Percentiles rank a stretch among this genome's conserved stretches.
phyloP scores from a whole-genome alignment of 2,113 vertebrate species.

The Danionella cerebrum region DNA sequence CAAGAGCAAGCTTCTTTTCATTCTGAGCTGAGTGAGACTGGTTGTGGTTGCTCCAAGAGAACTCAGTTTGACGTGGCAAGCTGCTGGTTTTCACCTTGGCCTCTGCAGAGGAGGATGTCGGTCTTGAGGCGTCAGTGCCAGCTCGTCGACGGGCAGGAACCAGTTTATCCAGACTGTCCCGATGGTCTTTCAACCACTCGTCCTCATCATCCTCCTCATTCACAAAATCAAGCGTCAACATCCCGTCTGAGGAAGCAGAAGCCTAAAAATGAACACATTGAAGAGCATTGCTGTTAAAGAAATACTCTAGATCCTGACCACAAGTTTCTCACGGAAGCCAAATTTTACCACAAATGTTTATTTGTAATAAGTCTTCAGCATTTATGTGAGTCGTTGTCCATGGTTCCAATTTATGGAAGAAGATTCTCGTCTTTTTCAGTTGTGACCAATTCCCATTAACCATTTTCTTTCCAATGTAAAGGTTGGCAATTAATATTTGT shows the following conservation, averaged over 20 bases:
- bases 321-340: too few relatives aligned
- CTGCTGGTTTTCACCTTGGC: constrained; percentile 57
- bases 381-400: too few relatives aligned
- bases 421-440: too few relatives aligned
- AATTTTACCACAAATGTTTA: too few relatives aligned
- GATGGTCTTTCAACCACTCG: constrained; percentile 69
- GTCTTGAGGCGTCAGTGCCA: constrained; percentile 66
- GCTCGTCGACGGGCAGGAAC: constrained; percentile 64
- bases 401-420: too few relatives aligned
- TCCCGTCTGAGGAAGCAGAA: constrained; percentile 83
- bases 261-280: constrained; percentile 59
- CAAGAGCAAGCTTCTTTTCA: constrained; percentile 64
- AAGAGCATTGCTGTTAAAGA: too few relatives aligned
- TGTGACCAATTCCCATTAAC: too few relatives aligned
- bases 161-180: constrained; percentile 67
- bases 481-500: too few relatives aligned
- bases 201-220: constrained; percentile 83
- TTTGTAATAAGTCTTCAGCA: too few relatives aligned
- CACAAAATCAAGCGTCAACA: constrained; percentile 89
- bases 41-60: constrained; percentile 60
- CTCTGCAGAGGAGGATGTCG: constrained; percentile 39
- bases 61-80: constrained; percentile 59
- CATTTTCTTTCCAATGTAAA: too few relatives aligned
- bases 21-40: constrained; percentile 76
- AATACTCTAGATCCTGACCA: too few relatives aligned